A percentile compares a stretch with the other conserved stretches of the same genome.
Conservation (phyloP, 2,797 vertebrate genomes). For the Alauda arvensis region DNA sequence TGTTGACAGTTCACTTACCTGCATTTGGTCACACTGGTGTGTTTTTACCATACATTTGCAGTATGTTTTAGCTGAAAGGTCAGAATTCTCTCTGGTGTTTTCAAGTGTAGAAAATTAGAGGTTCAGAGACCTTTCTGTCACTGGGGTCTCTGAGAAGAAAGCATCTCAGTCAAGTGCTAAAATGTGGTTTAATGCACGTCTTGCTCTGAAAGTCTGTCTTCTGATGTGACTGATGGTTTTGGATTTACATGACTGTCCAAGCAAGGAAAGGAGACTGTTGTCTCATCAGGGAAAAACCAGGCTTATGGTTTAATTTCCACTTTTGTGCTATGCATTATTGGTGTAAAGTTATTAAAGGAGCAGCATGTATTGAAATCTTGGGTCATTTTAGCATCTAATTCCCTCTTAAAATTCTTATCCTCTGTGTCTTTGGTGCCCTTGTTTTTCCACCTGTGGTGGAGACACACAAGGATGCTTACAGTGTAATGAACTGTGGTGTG, state of each 20-base stretch:
- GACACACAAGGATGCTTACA: neutral
- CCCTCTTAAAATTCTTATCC: neutral
- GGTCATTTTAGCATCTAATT: neutral
- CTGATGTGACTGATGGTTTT: neutral
- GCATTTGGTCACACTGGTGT: neutral
- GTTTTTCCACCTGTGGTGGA: neutral
- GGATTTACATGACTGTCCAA: neutral
- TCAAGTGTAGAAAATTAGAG: neutral
- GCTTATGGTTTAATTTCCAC: neutral
- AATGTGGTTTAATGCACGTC: neutral
- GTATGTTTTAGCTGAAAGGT: neutral
- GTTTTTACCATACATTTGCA: neutral
- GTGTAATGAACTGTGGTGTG: neutral
- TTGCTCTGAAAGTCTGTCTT: neutral
- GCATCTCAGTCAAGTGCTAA: neutral
- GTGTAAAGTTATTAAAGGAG: neutral
- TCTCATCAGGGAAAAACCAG: neutral
- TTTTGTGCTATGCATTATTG: fast-evolving
- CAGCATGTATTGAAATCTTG: neutral
- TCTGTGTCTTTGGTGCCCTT: neutral
- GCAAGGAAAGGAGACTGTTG: neutral
- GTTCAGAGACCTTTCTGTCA: neutral
- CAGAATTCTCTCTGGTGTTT: neutral
- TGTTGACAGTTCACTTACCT: neutral
- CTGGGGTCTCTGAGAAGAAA: neutral